Percentiles rank a stretch among this genome's conserved stretches.
phyloP scores from a whole-genome alignment of 2,797 vertebrate species.

The Myiotriccus ornatus region DNA sequence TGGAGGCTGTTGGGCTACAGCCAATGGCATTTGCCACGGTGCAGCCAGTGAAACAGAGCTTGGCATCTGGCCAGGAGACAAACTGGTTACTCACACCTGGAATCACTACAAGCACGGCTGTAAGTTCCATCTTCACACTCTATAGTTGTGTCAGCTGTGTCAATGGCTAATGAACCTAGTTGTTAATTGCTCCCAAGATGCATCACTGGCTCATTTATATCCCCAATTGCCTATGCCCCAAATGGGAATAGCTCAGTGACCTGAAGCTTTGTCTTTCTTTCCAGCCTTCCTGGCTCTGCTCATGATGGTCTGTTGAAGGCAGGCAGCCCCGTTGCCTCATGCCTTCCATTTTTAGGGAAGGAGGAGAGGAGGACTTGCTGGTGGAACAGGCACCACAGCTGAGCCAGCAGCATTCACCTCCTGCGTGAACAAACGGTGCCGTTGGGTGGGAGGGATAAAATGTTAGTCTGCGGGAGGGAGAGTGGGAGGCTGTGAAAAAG shows the following conservation, averaged over 20 bases:
- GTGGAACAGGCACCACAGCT: not conserved
- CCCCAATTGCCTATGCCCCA: accelerated
- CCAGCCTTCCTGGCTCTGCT: not conserved
- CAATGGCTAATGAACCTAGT: not conserved
- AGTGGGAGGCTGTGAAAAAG: constrained; percentile 32
- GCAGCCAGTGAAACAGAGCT: not conserved
- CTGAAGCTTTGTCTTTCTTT: not conserved
- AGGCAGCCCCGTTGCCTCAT: accelerated
- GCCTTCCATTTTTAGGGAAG: not conserved
- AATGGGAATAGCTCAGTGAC: not conserved
- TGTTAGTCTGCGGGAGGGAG: constrained; percentile 1
- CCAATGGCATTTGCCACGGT: accelerated
- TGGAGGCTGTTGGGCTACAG: not conserved
- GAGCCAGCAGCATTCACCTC: not conserved
- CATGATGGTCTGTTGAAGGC: accelerated
- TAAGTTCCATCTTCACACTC: not conserved
- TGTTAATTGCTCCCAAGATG: not conserved
- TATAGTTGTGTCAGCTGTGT: not conserved
- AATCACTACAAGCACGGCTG: not conserved
- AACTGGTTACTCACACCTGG: not conserved
- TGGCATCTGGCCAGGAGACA: not conserved
- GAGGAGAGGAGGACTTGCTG: not conserved
- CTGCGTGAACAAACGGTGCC: not conserved
- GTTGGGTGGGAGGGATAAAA: not conserved
- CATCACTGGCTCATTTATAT: not conserved